Evolutionary conservation across 2,888 invertebrate species (phyloP), one percentile per base, ranked within the genome.

Genomic region (Pristionchus maxplancki): DNA sequence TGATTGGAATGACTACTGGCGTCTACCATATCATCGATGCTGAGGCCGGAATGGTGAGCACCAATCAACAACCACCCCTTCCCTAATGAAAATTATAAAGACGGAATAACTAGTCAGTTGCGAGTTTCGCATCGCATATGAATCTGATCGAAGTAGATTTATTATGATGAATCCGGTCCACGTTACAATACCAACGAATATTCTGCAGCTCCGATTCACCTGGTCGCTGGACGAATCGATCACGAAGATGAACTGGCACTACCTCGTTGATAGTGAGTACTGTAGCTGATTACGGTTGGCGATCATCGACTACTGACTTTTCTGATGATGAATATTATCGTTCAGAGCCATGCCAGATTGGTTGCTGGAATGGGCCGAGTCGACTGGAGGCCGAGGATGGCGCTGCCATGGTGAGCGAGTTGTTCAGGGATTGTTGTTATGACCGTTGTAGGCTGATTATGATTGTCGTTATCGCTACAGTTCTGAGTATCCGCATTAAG

Each of bases 21-120:
- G 58, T 62, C 31, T 88, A 88, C 24, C 88, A 88, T 28, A 53
- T 88, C 13, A 81, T 88, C 40, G 88, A 88, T 31, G 88, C 81
- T 13, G 88, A 88, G 44, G 58, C 78, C n/a, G 88, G 88, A 50
- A 62, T 48, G 28, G 88, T 88, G 37, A 81, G 88, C 62, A 37
- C 4, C 17, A 74, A 34, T 74, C 44, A 44, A 44, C 44, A 44
- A 44, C 6, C 44, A 9, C 44, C 44, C 11, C 44, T 6, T 9
- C 44, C 6, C 44, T 44, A 44, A 6, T 44, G 44, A 44, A 44
- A 9, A 9, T 44, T 11, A 9, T 9, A 11, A 44, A 44, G 44
- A 44, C 11, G 44, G 11, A 44, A 8, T n/a, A 9, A 58, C 58
- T 24, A 3, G 58, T 6, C 6, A n/a, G 24, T 58, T 58, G 20